These are phyloP conservation scores for Trypoxylon attenuatum DNA, from an alignment of 2,888 invertebrate species.

Conservation along the genomic window DNA sequence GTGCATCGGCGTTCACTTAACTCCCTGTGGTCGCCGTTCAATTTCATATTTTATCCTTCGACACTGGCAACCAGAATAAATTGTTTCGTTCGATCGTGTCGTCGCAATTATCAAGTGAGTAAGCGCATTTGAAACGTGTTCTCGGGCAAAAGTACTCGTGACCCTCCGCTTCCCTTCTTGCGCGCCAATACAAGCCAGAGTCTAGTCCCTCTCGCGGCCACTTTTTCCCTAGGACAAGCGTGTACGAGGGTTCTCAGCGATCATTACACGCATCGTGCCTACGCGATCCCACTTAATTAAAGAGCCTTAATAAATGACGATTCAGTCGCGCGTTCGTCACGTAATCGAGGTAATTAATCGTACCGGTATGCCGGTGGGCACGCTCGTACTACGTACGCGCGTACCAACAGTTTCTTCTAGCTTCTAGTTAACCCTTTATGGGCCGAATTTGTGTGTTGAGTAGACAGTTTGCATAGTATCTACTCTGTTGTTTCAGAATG, in stretches of 20 bases:
- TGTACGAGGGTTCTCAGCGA: conserved; percentile 29
- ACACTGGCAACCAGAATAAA: conserved; percentile 21
- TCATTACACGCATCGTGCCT: conserved; percentile 40
- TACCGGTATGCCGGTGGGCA: too few relatives aligned
- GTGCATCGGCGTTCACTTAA: too few relatives aligned
- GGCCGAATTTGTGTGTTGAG: too few relatives aligned
- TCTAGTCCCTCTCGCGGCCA: too few relatives aligned
- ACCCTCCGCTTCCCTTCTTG: neutral
- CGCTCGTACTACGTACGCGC: too few relatives aligned
- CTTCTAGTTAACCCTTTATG: neutral
- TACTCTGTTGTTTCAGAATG: too few relatives aligned
- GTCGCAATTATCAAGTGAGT: conserved; percentile 25
- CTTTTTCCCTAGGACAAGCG: conserved; percentile 15
- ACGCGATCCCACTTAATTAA: conserved; percentile 46
- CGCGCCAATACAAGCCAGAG: neutral
- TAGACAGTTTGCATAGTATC: too few relatives aligned
- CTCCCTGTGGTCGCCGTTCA: conserved; percentile 13
- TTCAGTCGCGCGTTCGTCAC: conserved; percentile 37
- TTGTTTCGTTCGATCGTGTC: conserved; percentile 35
- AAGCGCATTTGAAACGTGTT: conserved; percentile 4
- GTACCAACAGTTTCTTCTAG: conserved; percentile 13
- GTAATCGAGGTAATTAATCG: conserved; percentile 54
- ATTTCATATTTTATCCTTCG: conserved; percentile 25
- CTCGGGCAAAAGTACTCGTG: conserved; percentile 7
- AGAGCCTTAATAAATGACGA: conserved; percentile 48